A percentile compares a stretch with the other conserved stretches of the same genome.
These are phyloP conservation scores for Trichechus manatus DNA, from an alignment of 2,113 vertebrate species.

Conservation along the genomic window DNA sequence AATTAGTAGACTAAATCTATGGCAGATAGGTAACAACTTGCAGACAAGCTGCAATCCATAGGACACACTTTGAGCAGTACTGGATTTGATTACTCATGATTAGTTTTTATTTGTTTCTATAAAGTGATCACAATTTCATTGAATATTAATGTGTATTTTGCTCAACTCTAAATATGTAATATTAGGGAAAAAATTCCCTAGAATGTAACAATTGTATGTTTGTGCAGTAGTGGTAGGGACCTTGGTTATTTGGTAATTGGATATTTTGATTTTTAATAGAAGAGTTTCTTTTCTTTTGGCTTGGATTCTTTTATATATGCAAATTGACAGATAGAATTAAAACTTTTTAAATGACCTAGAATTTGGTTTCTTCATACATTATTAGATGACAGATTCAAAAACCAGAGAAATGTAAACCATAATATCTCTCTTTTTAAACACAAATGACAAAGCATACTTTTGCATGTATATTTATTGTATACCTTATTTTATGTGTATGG, in stretches of 20 bases:
- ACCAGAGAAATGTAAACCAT: not conserved
- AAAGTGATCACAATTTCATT: not conserved
- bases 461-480: not conserved
- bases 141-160: not conserved
- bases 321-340: not conserved
- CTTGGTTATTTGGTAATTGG: not conserved
- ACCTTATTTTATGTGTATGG: not conserved
- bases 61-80: not conserved
- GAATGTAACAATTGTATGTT: not conserved
- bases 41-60: not conserved
- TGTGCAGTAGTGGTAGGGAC: not conserved
- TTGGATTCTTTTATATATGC: not conserved
- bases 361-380: not conserved
- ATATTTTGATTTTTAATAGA: slow-evolving; percentile 8
- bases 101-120: not conserved
- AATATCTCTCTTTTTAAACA: not conserved
- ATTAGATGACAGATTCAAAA: not conserved
- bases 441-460: not conserved
- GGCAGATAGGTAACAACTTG: not conserved
- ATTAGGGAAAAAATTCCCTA: not conserved
- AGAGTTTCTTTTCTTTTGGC: not conserved
- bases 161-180: not conserved
- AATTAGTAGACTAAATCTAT: not conserved
- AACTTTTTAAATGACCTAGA: not conserved
- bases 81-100: not conserved